phyloP scores from a whole-genome alignment of 2,888 invertebrate species.

The Atrina japonica region DNA sequence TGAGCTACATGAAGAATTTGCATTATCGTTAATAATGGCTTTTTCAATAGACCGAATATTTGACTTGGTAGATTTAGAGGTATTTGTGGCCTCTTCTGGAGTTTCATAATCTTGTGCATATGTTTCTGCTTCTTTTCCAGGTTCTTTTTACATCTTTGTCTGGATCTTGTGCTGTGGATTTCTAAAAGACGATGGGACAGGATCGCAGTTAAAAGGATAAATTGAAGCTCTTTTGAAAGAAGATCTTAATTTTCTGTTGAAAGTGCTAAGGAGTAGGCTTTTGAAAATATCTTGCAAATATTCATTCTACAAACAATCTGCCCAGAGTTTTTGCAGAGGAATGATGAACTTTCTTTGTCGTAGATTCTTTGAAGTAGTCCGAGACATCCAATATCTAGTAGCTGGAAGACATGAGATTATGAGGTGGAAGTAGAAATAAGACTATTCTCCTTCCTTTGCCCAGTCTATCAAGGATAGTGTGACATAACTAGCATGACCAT shows the following conservation, averaged over 20 bases:
- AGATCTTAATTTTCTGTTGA: slow-evolving; percentile 26
- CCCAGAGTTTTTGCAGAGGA: slow-evolving; percentile 30
- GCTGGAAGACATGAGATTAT: slow-evolving; percentile 41
- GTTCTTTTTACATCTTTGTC: not conserved
- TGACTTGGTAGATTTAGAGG: too few species aligned
- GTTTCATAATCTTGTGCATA: too few species aligned
- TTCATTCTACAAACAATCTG: slow-evolving; percentile 25
- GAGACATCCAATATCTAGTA: slow-evolving; percentile 40
- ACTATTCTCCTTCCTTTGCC: slow-evolving; percentile 36
- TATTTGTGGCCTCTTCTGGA: too few species aligned
- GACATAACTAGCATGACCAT: slow-evolving; percentile 46
- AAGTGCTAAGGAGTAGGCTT: slow-evolving; percentile 30
- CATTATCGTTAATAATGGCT: too few species aligned
- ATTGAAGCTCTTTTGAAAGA: slow-evolving; percentile 33
- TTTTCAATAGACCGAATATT: not conserved
- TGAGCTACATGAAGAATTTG: too few species aligned
- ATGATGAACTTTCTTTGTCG: slow-evolving; percentile 26
- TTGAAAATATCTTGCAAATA: slow-evolving; percentile 33
- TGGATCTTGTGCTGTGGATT: too few species aligned
- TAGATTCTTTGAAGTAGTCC: slow-evolving; percentile 37
- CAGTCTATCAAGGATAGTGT: slow-evolving; percentile 38
- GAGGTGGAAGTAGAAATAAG: slow-evolving; percentile 47
- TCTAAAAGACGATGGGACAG: too few species aligned
- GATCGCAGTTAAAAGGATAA: slow-evolving; percentile 31
- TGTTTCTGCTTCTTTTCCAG: not conserved